Evolutionary conservation across 2,113 vertebrate species (phyloP), one percentile per base, ranked within the genome.

Genomic region (Chitala chitala): DNA sequence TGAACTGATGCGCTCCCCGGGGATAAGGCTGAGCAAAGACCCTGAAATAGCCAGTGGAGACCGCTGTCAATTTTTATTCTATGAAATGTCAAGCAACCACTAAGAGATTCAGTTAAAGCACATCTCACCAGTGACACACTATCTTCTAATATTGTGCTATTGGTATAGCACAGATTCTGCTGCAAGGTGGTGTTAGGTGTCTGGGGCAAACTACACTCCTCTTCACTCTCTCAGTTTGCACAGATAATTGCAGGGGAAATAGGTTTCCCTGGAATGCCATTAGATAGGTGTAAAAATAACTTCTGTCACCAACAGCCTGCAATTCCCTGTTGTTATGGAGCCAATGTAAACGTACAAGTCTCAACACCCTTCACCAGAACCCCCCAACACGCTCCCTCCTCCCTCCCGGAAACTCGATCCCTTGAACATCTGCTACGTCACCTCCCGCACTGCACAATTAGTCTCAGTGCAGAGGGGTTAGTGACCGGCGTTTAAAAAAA

Each of bases 241-340:
- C 71, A 73, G 48, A 71, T 79, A 75, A 80, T 82, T 77, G 75
- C 64, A 77, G 33, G 70, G 53, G 66, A 64, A 73, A 72, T 80
- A 72, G 24, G 38, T 20, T 48, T 69, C 71, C 38, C 66, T 64
- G 59, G 75, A 75, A 80, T 77, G 51, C 61, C 56, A 77, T 75
- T 72, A 54, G 51, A 73, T 58, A 70, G n/a, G 72, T 73, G 68
- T 73, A 78, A 78, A 72, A 76, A 75, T 75, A 63, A 69, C 73
- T 80, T 68, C 68, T 65, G 44, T 40, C 71, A 54, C 73, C 66
- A 76, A 77, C 70, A 55, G 72, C 54, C 44, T 77, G 61, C 58
- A 76, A n/a, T 66, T 54, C 31, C 44, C 66, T 69, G 58, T n/a
- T 56, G 29, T 50, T 40, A 72, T 54, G 69, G 71, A 42, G 53